Conservation (phyloP, 2,797 vertebrate species). For the Geotrypetes seraphini region DNA sequence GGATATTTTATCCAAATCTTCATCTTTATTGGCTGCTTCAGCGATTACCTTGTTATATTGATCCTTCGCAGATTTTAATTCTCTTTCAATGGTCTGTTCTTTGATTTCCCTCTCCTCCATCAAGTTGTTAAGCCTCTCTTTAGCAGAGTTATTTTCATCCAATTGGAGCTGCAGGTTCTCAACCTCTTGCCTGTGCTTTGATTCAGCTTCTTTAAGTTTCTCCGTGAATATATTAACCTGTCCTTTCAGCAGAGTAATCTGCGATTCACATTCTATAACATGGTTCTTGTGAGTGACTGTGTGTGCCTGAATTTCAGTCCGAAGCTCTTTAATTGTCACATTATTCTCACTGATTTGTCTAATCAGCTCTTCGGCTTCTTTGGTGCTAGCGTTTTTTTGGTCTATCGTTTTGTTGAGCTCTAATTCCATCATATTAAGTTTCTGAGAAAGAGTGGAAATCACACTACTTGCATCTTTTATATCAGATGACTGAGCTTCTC, state of each 20-base stretch:
- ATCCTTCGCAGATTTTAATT: constrained; percentile 66
- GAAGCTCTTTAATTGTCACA: constrained; percentile 55
- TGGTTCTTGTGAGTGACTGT: constrained; percentile 39
- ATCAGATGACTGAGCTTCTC: constrained; percentile 67
- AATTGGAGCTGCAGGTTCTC: constrained; percentile 47
- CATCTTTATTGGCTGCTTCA: constrained; percentile 50
- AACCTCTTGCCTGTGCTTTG: constrained; percentile 26
- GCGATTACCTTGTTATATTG: constrained; percentile 59
- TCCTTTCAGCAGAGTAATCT: constrained; percentile 62
- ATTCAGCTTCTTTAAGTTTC: constrained; percentile 50
- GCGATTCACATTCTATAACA: constrained; percentile 58
- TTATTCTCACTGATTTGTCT: constrained; percentile 54
- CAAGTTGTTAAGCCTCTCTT: constrained; percentile 43
- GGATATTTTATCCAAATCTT: constrained; percentile 49
- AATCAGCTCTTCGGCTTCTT: constrained; percentile 54
- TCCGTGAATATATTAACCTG: constrained; percentile 45
- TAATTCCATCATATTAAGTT: constrained; percentile 41
- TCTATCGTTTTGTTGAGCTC: constrained; percentile 45
- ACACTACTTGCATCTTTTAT: constrained; percentile 52
- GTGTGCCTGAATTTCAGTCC: constrained; percentile 57
- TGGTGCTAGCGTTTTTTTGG: constrained; percentile 47
- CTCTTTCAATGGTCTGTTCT: constrained; percentile 55
- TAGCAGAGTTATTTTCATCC: constrained; percentile 35
- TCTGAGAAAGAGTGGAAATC: constrained; percentile 56
- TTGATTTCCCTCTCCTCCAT: constrained; percentile 40